Conservation (phyloP, 2,113 vertebrate species). For the Stercorarius parasiticus region DNA sequence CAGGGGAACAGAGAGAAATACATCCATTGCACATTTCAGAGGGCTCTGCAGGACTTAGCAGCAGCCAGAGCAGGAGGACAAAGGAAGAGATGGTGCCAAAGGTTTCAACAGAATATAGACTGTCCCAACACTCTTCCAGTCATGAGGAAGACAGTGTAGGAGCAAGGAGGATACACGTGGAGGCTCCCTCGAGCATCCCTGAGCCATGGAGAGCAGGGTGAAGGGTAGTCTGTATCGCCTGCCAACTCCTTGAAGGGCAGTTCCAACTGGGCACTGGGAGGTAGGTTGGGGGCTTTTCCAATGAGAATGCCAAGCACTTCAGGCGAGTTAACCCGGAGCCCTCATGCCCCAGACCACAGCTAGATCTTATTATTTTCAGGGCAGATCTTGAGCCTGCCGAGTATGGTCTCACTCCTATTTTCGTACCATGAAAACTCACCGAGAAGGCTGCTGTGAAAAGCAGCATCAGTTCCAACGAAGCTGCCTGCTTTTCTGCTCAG, state of each 20-base stretch:
- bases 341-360: background rate
- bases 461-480: background rate
- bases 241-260: background rate
- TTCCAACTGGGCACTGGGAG: background rate
- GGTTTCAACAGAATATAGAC: background rate
- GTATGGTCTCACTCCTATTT: background rate
- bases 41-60: background rate
- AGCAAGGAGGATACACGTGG: background rate
- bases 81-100: background rate
- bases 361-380: background rate
- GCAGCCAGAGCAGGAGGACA: background rate
- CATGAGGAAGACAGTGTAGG: background rate
- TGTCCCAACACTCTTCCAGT: background rate
- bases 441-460: background rate
- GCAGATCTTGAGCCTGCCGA: background rate
- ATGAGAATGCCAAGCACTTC: background rate
- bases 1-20: background rate
- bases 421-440: background rate
- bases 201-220: background rate
- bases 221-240: background rate
- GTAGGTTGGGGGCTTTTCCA: background rate
- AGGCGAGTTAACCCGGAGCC: background rate
- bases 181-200: background rate
- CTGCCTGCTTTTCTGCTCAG: background rate
- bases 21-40: background rate